Percentiles rank a stretch among this genome's conserved stretches.
Conservation (phyloP, 2,888 invertebrate species). For the Acheta domesticus region DNA sequence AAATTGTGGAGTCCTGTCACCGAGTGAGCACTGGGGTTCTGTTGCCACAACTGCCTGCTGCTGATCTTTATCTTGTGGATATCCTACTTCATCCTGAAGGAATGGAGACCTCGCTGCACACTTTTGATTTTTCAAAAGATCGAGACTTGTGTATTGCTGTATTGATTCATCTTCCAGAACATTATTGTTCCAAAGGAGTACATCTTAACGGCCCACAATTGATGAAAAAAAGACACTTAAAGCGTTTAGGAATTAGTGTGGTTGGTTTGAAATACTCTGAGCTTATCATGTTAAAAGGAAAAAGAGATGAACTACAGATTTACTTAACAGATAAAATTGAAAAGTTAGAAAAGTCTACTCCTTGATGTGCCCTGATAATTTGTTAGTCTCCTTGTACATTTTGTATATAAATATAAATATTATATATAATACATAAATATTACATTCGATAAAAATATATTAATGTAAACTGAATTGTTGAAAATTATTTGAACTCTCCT, state of each 20-base stretch:
- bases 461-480: no score
- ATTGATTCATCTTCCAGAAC: conserved; percentile 62
- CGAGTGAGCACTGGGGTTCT: conserved; percentile 53
- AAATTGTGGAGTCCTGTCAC: conserved; percentile 50
- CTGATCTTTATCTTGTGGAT: conserved; percentile 60
- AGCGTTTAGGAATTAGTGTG: conserved; percentile 61
- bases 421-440: no score
- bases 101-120: conserved; percentile 45
- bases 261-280: conserved; percentile 56
- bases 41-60: conserved; percentile 55
- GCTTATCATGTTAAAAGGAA: conserved; percentile 52
- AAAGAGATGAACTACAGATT: conserved; percentile 51
- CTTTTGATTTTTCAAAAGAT: conserved; percentile 50
- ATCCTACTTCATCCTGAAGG: conserved; percentile 55
- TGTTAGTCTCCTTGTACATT: background rate
- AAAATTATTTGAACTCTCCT: no score
- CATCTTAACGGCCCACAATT: conserved; percentile 60
- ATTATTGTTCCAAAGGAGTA: conserved; percentile 58
- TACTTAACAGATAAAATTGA: conserved; percentile 54
- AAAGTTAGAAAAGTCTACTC: conserved; percentile 42
- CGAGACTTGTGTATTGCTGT: conserved; percentile 55
- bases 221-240: conserved; percentile 61
- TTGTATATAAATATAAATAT: background rate
- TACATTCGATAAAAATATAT: no score
- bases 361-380: conserved; percentile 37